Percentiles rank a stretch among this genome's conserved stretches.
Conservation (phyloP, 2,797 vertebrate species). For the Bradypus variegatus region DNA sequence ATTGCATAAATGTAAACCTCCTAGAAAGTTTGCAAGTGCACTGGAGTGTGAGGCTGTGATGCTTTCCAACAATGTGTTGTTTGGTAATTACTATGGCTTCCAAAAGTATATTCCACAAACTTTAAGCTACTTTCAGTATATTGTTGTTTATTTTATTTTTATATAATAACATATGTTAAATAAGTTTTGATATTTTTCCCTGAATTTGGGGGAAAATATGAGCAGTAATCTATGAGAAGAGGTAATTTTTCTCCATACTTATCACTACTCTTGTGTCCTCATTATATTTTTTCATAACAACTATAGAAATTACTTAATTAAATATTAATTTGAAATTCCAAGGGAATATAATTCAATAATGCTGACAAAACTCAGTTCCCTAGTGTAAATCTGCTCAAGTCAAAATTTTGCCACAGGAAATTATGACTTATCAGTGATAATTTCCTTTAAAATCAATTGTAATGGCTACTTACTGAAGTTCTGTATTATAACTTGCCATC, state of each 20-base stretch:
- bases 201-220: background rate
- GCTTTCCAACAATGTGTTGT: background rate
- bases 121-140: background rate
- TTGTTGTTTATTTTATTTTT: background rate
- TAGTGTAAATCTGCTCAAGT: background rate
- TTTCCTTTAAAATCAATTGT: conserved; percentile 38
- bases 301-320: conserved; percentile 11
- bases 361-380: background rate
- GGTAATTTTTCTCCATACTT: background rate
- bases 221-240: background rate
- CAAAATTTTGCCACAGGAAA: conserved; percentile 34
- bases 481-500: background rate
- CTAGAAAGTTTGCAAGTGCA: background rate
- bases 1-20: background rate
- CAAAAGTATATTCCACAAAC: background rate
- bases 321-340: conserved; percentile 42
- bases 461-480: background rate
- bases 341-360: conserved; percentile 6
- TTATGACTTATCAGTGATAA: conserved; percentile 13
- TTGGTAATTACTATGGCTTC: background rate
- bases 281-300: conserved; percentile 9
- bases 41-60: background rate
- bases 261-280: background rate
- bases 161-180: background rate
- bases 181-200: background rate